Evolutionary conservation across 2,888 invertebrate species (phyloP).

Genomic region (Cerastis rubricosa): DNA sequence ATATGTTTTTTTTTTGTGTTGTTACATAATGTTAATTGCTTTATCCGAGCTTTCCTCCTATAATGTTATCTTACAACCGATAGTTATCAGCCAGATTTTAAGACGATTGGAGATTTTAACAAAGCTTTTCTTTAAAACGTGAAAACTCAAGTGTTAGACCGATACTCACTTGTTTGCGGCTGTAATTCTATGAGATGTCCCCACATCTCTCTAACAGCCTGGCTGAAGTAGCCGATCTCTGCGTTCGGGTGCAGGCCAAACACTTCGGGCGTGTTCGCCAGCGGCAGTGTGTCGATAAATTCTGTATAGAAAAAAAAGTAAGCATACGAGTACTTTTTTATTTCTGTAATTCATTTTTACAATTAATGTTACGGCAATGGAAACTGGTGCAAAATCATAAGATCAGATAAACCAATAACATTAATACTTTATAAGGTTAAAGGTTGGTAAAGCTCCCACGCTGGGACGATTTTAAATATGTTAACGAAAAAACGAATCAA

Average conservation of each 20-base stretch:
- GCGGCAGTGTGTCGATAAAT: slow-evolving; percentile 95
- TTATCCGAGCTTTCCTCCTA: not conserved
- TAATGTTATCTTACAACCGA: not conserved
- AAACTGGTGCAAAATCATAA: too few species aligned
- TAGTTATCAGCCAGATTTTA: not conserved
- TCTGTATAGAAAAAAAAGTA: slow-evolving; percentile 84
- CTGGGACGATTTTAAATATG: not conserved
- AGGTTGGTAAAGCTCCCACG: not conserved
- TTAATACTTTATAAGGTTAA: not conserved
- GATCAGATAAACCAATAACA: too few species aligned
- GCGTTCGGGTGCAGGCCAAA: slow-evolving; percentile 98
- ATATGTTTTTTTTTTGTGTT: not conserved
- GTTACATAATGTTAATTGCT: not conserved
- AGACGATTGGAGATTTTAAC: too few species aligned
- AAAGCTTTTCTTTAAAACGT: too few species aligned
- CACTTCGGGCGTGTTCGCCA: slow-evolving; percentile 96
- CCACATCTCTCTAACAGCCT: slow-evolving; percentile 97
- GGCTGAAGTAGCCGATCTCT: slow-evolving; percentile 98
- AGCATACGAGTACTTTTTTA: too few species aligned
- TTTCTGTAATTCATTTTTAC: too few species aligned
- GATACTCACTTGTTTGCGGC: slow-evolving; percentile 95
- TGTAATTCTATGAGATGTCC: slow-evolving; percentile 96
- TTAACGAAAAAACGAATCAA: not conserved
- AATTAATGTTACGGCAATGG: too few species aligned
- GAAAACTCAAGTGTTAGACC: not conserved